A percentile compares a stretch with the other conserved stretches of the same genome.
These are phyloP conservation scores for Euleptes europaea DNA, from an alignment of 2,113 vertebrate genomes.

Conservation along the genomic window DNA sequence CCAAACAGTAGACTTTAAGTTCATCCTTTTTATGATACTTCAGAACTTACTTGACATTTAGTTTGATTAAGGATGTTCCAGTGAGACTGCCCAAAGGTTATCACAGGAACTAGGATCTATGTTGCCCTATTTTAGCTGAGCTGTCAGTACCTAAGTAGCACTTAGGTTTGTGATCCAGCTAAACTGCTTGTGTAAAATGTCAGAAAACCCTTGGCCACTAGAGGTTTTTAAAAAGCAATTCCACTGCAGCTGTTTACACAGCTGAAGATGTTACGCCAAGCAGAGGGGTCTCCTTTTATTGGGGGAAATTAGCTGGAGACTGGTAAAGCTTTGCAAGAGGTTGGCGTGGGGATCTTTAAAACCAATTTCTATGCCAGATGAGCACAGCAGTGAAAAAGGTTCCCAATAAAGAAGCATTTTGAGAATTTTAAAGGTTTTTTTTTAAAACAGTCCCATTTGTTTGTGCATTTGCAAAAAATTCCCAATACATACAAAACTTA, in stretches of 20 bases:
- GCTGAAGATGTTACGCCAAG: no score
- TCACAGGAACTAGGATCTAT: conserved; percentile 2
- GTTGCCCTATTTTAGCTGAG: conserved; percentile 21
- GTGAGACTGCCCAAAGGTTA: conserved; percentile 22
- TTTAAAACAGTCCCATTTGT: no score
- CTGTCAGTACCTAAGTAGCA: conserved; percentile 17
- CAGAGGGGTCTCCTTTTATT: no score
- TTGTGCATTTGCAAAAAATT: no score
- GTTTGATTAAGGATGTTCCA: conserved; percentile 42
- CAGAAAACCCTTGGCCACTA: not conserved
- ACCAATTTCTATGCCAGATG: no score
- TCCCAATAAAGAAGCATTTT: no score
- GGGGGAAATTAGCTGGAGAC: no score
- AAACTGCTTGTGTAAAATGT: not conserved
- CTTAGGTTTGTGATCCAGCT: conserved; percentile 1
- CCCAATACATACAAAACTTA: no score
- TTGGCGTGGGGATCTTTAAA: no score
- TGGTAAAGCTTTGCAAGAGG: no score
- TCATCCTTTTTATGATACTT: conserved; percentile 32
- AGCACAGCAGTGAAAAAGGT: no score
- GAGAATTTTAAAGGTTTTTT: no score
- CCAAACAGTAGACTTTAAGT: conserved; percentile 25
- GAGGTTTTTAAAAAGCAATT: not conserved
- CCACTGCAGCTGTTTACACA: not conserved
- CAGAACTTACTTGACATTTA: conserved; percentile 35